Conservation (phyloP, 2,888 invertebrate genomes). For the Drosophila nr. fundita region DNA sequence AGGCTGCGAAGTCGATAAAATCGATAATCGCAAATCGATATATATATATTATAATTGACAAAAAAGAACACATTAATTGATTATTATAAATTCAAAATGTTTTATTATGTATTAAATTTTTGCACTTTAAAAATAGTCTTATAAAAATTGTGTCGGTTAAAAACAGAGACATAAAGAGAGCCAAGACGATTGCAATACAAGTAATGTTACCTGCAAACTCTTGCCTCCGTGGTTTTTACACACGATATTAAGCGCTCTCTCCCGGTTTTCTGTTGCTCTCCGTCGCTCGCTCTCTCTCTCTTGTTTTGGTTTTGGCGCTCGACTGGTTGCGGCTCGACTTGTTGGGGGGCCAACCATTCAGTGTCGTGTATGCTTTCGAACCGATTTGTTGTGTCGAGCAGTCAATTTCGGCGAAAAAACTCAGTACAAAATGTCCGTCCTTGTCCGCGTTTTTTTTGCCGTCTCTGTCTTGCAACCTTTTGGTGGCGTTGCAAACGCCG, state of each 20-base stretch:
- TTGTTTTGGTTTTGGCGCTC: slow-evolving; percentile 38
- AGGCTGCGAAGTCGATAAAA: not conserved
- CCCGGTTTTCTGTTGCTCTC: slow-evolving; percentile 15
- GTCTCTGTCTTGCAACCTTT: no score
- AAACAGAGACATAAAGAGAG: not conserved
- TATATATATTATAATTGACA: not conserved
- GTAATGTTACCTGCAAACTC: slow-evolving; percentile 26
- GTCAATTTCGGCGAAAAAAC: slow-evolving; percentile 4
- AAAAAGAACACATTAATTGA: not conserved
- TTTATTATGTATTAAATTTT: not conserved
- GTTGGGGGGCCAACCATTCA: slow-evolving; percentile 58
- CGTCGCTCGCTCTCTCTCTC: slow-evolving; percentile 7
- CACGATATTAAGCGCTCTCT: slow-evolving; percentile 37
- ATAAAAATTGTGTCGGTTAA: no score
- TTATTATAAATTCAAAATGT: not conserved
- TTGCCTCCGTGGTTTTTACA: slow-evolving; percentile 9
- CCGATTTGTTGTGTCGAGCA: slow-evolving; percentile 71
- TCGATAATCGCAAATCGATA: not conserved
- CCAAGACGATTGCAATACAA: slow-evolving; percentile 2
- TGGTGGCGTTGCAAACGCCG: slow-evolving; percentile 1
- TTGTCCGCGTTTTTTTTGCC: no score
- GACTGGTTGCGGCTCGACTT: slow-evolving; percentile 50
- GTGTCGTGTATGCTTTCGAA: slow-evolving; percentile 82
- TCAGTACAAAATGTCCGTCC: no score
- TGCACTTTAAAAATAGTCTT: not conserved